Evolutionary conservation across 2,797 vertebrate genomes (phyloP).

Genomic region (Clarias platycephalus): DNA sequence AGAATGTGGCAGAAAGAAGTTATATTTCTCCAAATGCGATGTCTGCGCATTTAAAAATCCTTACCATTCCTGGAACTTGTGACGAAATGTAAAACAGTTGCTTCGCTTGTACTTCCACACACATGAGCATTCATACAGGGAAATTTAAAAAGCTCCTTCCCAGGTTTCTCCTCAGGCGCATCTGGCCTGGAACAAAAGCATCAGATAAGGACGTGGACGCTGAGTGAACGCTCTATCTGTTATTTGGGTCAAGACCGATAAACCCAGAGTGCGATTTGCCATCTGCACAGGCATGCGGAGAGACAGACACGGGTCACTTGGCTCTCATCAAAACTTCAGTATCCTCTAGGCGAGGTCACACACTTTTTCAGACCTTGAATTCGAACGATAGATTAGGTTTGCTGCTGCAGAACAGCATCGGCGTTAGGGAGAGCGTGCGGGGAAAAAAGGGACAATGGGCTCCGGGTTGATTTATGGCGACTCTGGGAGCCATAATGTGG

Average conservation of each 20-base stretch:
- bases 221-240: conserved; percentile 43
- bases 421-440: conserved; percentile 70
- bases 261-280: conserved; percentile 23
- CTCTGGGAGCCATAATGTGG: conserved; percentile 79
- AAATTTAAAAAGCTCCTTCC: conserved; percentile 37
- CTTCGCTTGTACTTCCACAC: background rate
- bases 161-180: conserved; percentile 45
- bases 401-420: conserved; percentile 70
- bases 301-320: conserved; percentile 54
- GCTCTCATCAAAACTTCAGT: conserved; percentile 48
- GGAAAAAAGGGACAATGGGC: conserved; percentile 75
- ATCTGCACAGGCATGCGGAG: background rate
- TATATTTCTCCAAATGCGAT: background rate
- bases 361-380: conserved; percentile 71
- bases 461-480: conserved; percentile 82
- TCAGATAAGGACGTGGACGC: conserved; percentile 39
- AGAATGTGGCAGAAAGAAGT: background rate
- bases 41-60: background rate
- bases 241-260: conserved; percentile 55
- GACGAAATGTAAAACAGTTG: background rate
- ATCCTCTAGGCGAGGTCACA: conserved; percentile 67
- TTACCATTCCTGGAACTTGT: background rate
- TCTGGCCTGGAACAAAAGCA: conserved; percentile 51
- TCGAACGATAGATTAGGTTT: conserved; percentile 81
- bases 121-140: background rate